Base-by-base conservation (phyloP, 2,888 invertebrate genomes). In the Hydropsyche betteni region DNA sequence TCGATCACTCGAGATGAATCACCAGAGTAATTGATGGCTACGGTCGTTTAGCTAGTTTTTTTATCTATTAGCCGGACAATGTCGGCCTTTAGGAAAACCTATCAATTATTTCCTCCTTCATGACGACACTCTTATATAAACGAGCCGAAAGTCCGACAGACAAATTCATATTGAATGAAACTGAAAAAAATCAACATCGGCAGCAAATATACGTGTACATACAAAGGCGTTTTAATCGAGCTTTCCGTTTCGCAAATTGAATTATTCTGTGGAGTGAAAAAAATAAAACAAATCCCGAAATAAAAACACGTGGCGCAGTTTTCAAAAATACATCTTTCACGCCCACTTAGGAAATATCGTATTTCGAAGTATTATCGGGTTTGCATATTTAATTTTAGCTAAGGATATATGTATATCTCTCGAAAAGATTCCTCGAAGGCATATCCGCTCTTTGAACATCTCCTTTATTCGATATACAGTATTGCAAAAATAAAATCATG, bases 61-160 rank as follows among this genome's bases (percentile, higher is more conserved):
- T 75, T 75, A 75, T 75, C 75, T 70, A 75, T 75, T 75, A 75
- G 58, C 75, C 69, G 70, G 69, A 75, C 75, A 69, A 50, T 58
- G 69, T 58, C 69, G 68, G 58, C 75, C 68, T 58, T 58, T 61
- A 75, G 61, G 33, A 74, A 69, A 69, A 58, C 75, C 75, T 75
- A 75, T 75, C 75, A 75, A 75, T 75, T 75, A 75, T 75, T 58
- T 70, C 70, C 24, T 36, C 70, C 70, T 53, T 70, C 70, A 34
- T 53, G 33, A 33, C 53, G 70, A 70, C 53, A 53, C 70, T 44
- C 44, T 70, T 70, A 70, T 70, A 52, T 53, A 53, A 70, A 14
- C 70, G 70, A 70, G 34, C 34, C 14, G 44, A 44, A 44, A 44
- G 44, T 44, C 10, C 44, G 10, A 44, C n/a, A 6, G 36, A 64